Evolutionary conservation across 2,113 vertebrate species (phyloP), one percentile per base, ranked within the genome.

Genomic region (Labeo catla): DNA sequence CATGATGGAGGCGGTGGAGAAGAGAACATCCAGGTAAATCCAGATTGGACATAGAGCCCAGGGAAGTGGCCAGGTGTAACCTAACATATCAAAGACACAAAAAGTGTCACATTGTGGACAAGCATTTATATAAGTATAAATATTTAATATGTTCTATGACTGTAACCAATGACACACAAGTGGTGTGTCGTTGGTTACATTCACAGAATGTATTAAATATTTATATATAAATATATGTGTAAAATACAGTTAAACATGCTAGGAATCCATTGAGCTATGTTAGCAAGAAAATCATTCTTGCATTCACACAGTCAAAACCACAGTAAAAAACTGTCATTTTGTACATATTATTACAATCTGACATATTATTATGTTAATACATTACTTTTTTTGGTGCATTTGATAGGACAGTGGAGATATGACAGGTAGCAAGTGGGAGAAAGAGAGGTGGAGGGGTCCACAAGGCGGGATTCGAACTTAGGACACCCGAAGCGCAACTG

Each of bases 1-100:
- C 98, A 99, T 99, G 90, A 99, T 99, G 92, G 98, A 99, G 0
- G 98, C 97, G 0, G 98, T 99, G 87, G 98, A 99, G 93, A 99
- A 98, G 77, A 99, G 96, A 59, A 99, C 98, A 0, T 99, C 98
- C 94, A 99, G 91, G 94, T 97, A 99, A 92, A 99, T 99, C 98
- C 98, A 99, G 83, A 98, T 85, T 0, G 96, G 96, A 50, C 98
- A 99, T 11, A 99, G 92, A 84, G 96, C 94, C 9, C 92, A 93
- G 0, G 97, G 98, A 10, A 99, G 93, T 61, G 98, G 98, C 98
- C 98, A 99, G 3, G 89, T 90, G 23, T 98, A 99, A 82, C 96
- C 98, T 99, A 43, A 57, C 47, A 88, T 0, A 84, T 50, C 16
- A 45, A 2, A 79, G 43, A 86, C 13, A 82, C 23, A 86, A 43